Evolutionary conservation across 2,113 vertebrate species (phyloP).

Genomic region (Ardeotis arabs): DNA sequence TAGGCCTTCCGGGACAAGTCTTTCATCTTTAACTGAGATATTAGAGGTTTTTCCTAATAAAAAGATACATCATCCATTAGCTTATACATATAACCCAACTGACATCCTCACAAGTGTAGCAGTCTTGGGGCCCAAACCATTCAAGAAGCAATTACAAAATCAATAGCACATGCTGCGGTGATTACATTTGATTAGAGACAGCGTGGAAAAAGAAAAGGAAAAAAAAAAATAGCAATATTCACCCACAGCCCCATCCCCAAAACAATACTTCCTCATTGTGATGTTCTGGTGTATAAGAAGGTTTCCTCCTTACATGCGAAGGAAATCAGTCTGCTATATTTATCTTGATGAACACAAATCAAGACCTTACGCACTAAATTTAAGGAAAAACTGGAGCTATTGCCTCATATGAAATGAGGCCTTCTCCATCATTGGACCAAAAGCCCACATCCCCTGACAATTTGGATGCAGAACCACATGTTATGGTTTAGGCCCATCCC

Average conservation of each 20-base stretch:
- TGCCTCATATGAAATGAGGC: not conserved
- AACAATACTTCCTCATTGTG: not conserved
- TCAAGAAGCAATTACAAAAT: constrained; percentile 79
- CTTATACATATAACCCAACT: constrained; percentile 65
- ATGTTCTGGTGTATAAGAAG: not conserved
- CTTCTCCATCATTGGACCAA: not conserved
- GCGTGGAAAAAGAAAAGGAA: not conserved
- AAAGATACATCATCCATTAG: constrained; percentile 70
- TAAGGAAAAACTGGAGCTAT: not conserved
- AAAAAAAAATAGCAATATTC: not conserved
- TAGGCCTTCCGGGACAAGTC: constrained; percentile 43
- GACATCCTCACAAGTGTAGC: constrained; percentile 61
- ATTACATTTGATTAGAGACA: constrained; percentile 78
- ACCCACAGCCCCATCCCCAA: not conserved
- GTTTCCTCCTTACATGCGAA: not conserved
- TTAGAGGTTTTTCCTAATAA: constrained; percentile 51
- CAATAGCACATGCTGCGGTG: constrained; percentile 74
- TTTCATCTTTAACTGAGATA: constrained; percentile 54
- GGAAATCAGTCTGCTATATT: not conserved
- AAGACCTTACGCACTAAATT: not conserved
- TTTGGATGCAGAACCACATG: not conserved
- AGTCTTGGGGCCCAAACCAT: constrained; percentile 69
- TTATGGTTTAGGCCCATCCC: not conserved
- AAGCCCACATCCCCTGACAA: not conserved
- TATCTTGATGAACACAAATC: not conserved